Base-by-base conservation (phyloP, 1,140 invertebrate genomes). In the Microplitis demolitor region DNA sequence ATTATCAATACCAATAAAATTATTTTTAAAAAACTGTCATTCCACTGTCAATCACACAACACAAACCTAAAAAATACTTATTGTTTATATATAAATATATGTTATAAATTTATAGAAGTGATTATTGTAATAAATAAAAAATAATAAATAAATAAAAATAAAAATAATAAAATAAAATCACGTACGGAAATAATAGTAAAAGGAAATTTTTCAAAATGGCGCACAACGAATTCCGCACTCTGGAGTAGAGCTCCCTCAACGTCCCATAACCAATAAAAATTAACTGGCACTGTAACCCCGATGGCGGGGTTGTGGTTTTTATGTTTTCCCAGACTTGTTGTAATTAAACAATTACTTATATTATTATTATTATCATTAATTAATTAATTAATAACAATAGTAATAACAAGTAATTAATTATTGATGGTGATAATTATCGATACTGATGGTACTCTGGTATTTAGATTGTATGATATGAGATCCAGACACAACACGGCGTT, bases 161-260 rank as follows among this genome's bases (percentile, higher is more conserved):
- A 39, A n/a, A 37, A 31, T 11, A 62, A 62, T 34, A 35, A 35
- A 31, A 63, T 56, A 68, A 68, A n/a, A 66, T 64, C 69, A 66
- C 66, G 66, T 63, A 76, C 74, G 58, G 71, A 76, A 76, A 76
- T 76, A 76, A 76, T 76, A 76, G 74, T 54, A 33, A 50, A 45
- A 66, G 67, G 77, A 77, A 83, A 84, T 84, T 85, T 85, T 85
- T 84, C 84, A 85, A 85, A 85, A 85, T 85, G 84, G 84, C 84
- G 84, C 82, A 79, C 72, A 73, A 76, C 73, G 76, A 84, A 83
- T 84, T 84, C 81, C 80, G 79, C 78, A 83, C 81, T 69, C 74
- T 63, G 51, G 60, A 61, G 71, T 45, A 58, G 71, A 71, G 69
- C 70, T 64, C 71, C 74, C 70, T 69, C 66, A 72, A 69, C 70